phyloP scores from a whole-genome alignment of 2,888 invertebrate species.

The Macrophya alboannulata region DNA sequence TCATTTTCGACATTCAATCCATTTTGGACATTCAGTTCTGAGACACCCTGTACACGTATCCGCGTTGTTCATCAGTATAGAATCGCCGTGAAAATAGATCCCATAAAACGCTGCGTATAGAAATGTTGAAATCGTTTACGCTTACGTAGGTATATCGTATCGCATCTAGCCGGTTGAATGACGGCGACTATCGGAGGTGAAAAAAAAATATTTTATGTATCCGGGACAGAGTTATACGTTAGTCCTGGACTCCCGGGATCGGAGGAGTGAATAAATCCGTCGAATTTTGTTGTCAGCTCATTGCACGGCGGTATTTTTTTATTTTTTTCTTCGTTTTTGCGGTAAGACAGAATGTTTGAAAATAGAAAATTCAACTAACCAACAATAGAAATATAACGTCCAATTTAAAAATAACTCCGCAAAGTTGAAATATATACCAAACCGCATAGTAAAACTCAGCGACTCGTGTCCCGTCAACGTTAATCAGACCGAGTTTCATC shows the following conservation, averaged over 20 bases:
- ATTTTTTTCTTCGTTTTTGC: neutral
- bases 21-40: too few relatives aligned
- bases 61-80: too few relatives aligned
- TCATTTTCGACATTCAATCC: too few relatives aligned
- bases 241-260: slow-evolving; percentile 8
- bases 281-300: slow-evolving; percentile 1
- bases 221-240: neutral
- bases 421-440: neutral
- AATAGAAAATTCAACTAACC: neutral
- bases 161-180: neutral
- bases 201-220: slow-evolving; percentile 23
- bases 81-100: neutral
- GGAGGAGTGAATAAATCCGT: neutral
- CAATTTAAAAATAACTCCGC: neutral
- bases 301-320: neutral
- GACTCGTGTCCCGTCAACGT: slow-evolving; percentile 36
- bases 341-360: neutral
- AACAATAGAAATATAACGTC: slow-evolving; percentile 11
- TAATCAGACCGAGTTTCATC: slow-evolving; percentile 42
- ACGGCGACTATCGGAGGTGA: slow-evolving; percentile 1
- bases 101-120: neutral
- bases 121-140: neutral
- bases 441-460: neutral
- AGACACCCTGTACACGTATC: too few relatives aligned
- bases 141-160: neutral